Evolutionary conservation across 2,888 invertebrate species (phyloP), one percentile per base, ranked within the genome.

Genomic region (Mesochorus sp.): DNA sequence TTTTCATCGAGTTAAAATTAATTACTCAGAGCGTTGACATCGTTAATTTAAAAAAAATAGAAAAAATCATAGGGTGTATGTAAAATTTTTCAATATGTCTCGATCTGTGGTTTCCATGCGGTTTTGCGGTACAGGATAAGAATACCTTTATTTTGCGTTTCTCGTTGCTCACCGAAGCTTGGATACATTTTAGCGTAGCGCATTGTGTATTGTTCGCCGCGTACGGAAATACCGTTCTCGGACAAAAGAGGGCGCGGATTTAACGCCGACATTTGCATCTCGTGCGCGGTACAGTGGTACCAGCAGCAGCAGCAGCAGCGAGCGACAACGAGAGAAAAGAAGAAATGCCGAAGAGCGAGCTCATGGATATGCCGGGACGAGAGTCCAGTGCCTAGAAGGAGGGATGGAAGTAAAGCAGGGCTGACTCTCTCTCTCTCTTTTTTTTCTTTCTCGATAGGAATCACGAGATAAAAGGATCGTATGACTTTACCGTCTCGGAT

Each of bases 161-260:
- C 55, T 6, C 55, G 55, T 44, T 59, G 17, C 24, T 42, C 26
- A 68, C 31, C 47, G 62, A 61, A 37, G 64, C 31, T 53, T 28
- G 34, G 68, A 34, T 53, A 61, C 73, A 61, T 74, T 78, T 44
- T 55, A 24, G 31, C 44, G 44, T n/a, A n/a, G n/a, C 39, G 81
- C 81, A 82, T 82, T 82, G 81, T 82, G 81, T 80, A 83, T 83
- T 83, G 83, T 83, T 79, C 68, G 34, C 78, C 80, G 73, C 47
- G 78, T 81, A 81, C 78, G 80, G 80, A 78, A 80, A 76, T 73
- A 70, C 77, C 70, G 47, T 57, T 37, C 39, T 57, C 42, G 72
- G 68, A 79, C 75, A 74, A 75, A 80, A 79, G 77, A 61, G 76
- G 70, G 74, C 64, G 79, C 74, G 76, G 76, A 81, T 82, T 82